Evolutionary conservation across 2,888 invertebrate species (phyloP), one percentile per base, ranked within the genome.

Genomic region (Xylocampa areola): DNA sequence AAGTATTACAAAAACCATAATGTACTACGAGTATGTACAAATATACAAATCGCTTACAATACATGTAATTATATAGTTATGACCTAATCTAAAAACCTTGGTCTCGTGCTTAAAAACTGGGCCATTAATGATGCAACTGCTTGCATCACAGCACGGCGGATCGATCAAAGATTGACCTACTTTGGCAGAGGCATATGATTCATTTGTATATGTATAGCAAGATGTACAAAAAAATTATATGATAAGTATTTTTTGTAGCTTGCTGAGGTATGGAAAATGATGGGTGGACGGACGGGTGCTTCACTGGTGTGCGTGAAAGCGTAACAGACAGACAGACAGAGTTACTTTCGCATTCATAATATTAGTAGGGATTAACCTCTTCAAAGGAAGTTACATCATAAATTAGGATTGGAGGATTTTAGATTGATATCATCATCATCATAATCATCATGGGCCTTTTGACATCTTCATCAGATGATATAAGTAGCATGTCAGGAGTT

Each of bases 51-150:
- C 39, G 52, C 51, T 60, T 60, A 68, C 62, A 65, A 65, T 68
- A 65, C 54, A 66, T 67, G 63, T 65, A 70, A 73, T 77, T 74
- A 72, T 69, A 61, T 61, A 58, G 63, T 36, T 75, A 67, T 80
- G 83, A 85, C 81, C 80, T 83, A 81, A 85, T 81, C 85, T 75
- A 10, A 41, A 79, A 81, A 83, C 85, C 86, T 85, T 85, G 84
- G 77, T 71, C 71, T 79, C 71, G 74, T 75, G 71, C 67, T 76
- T 72, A 78, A 77, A 79, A 77, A 77, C 77, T 72, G 73, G 76
- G 72, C 50, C 75, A 64, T 17, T 21, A 52, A 37, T 81, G 74
- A 80, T 76, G 82, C 74, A 81, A 81, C 48, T 0, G 14, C 13
- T 72, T 75, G 67, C 77, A 60, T 69, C 66, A 75, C 29, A 25